Evolutionary conservation across 2,888 invertebrate genomes (phyloP).

Genomic region (Plebejus anna): DNA sequence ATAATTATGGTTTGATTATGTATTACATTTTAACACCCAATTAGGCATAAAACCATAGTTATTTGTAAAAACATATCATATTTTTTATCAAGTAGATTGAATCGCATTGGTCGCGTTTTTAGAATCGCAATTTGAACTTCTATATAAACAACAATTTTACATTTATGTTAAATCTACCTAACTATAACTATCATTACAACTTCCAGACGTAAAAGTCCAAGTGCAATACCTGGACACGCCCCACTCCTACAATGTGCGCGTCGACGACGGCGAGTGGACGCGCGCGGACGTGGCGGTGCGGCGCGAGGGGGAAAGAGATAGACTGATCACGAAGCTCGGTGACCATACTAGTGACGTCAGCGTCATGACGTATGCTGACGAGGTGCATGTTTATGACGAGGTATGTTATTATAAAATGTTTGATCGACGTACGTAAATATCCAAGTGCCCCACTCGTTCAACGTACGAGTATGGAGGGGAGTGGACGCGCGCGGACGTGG

Average conservation of each 20-base stretch:
- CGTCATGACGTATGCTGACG: constrained; percentile 54
- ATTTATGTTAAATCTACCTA: neutral
- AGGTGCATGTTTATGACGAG: constrained; percentile 58
- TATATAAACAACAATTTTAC: no score
- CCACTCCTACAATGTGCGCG: constrained; percentile 58
- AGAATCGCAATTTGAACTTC: no score
- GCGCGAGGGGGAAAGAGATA: constrained; percentile 48
- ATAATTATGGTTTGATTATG: neutral
- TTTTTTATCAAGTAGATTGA: no score
- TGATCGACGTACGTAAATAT: neutral
- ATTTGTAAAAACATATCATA: no score
- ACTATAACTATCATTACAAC: constrained; percentile 18
- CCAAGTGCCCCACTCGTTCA: no score
- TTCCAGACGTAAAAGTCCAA: constrained; percentile 75
- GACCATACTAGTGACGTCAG: constrained; percentile 61
- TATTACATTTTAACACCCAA: neutral
- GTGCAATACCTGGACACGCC: constrained; percentile 74
- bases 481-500: constrained; percentile 74
- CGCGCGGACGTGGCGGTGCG: constrained; percentile 57
- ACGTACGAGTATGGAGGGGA: constrained; percentile 54
- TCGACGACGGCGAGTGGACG: constrained; percentile 79
- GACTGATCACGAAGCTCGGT: constrained; percentile 52
- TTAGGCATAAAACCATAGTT: neutral
- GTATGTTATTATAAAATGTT: no score
- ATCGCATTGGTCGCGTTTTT: no score